Percentiles rank a stretch among this genome's conserved stretches.
phyloP scores from a whole-genome alignment of 2,113 vertebrate species.

The Spermophilus dauricus region DNA sequence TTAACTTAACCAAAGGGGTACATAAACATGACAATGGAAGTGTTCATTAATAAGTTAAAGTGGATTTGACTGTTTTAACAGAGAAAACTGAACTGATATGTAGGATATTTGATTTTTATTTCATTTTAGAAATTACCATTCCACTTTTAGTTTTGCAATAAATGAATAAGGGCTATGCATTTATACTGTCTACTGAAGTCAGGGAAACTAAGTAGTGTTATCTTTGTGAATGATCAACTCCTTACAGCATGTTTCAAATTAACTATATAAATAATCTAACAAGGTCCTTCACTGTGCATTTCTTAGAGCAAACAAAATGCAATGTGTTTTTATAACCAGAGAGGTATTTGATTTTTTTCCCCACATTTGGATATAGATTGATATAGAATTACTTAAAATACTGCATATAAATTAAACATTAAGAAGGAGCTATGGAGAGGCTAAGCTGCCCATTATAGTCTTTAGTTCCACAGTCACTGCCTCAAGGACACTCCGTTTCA shows the following conservation, averaged over 20 bases:
- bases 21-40: neutral
- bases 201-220: constrained; percentile 24
- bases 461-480: constrained; percentile 84
- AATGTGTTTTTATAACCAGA: constrained; percentile 84
- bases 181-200: constrained; percentile 59
- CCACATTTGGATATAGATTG: constrained; percentile 84
- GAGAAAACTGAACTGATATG: neutral
- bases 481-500: constrained; percentile 88
- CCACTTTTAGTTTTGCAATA: neutral
- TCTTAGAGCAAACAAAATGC: constrained; percentile 81
- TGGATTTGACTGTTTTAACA: constrained; percentile 26
- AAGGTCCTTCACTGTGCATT: constrained; percentile 79
- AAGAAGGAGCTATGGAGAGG: constrained; percentile 83
- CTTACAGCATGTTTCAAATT: constrained; percentile 67
- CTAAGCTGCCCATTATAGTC: constrained; percentile 86
- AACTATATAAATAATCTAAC: constrained; percentile 83
- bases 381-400: constrained; percentile 87
- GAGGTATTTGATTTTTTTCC: constrained; percentile 83
- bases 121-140: constrained; percentile 58
- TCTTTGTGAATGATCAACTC: constrained; percentile 72
- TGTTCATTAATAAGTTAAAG: neutral
- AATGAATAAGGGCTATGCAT: constrained; percentile 52
- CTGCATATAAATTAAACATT: constrained; percentile 92
- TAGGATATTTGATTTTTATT: constrained; percentile 60
- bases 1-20: neutral